Evolutionary conservation across 1,140 invertebrate species (phyloP).

Genomic region (Gryllus bimaculatus): DNA sequence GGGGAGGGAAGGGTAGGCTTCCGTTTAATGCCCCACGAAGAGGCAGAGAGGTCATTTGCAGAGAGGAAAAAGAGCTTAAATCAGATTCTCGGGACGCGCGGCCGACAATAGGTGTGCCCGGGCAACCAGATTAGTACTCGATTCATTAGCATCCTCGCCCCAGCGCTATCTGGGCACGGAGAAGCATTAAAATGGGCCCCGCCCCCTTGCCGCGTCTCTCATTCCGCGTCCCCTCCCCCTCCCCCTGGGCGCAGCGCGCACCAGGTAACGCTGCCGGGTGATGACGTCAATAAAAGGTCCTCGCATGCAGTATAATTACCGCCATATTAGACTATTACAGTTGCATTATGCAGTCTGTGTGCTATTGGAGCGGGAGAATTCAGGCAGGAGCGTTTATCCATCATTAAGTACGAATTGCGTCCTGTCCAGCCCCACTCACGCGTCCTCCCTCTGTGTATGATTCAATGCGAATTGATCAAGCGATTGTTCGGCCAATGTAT

Average conservation of each 20-base stretch:
- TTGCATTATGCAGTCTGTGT: constrained; percentile 4
- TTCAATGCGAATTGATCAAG: constrained; percentile 4
- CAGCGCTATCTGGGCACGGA: background rate
- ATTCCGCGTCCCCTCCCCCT: background rate
- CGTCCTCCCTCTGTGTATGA: background rate
- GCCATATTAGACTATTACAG: constrained; percentile 4
- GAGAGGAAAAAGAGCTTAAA: background rate
- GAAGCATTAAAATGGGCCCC: background rate
- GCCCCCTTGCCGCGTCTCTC: too few relatives aligned
- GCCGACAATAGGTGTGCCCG: background rate
- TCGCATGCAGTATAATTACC: background rate
- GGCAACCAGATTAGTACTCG: background rate
- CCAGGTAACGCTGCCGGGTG: background rate
- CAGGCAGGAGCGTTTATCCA: background rate
- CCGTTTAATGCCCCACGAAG: background rate
- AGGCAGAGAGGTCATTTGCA: background rate
- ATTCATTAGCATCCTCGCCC: constrained; percentile 3
- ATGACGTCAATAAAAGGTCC: constrained; percentile 4
- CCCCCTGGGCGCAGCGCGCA: too few relatives aligned
- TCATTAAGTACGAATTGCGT: background rate
- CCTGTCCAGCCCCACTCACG: background rate
- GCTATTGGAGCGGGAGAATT: background rate
- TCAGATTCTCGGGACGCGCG: background rate
- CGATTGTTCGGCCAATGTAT: constrained; percentile 3
- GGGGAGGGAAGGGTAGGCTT: background rate